Conservation (phyloP, 2,888 invertebrate genomes). For the Spisula subtruncata region DNA sequence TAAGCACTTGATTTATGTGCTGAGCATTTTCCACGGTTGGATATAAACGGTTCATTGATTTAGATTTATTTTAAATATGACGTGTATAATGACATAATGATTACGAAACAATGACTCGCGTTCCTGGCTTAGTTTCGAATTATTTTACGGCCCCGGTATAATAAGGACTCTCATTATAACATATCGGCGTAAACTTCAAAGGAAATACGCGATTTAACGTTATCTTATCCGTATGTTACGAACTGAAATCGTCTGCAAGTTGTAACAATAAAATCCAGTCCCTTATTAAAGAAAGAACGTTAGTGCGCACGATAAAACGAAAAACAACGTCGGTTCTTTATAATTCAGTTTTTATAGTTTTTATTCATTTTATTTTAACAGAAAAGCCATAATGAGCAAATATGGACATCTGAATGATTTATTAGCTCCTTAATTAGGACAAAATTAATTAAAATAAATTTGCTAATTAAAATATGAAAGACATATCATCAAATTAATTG, state of each 20-base stretch:
- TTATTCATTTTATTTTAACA: not conserved
- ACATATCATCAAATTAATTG: not conserved
- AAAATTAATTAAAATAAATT: conserved; percentile 18
- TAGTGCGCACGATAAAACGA: not conserved
- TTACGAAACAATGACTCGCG: not conserved
- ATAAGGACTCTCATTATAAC: not conserved
- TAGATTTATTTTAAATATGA: conserved; percentile 24
- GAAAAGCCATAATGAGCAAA: conserved; percentile 18
- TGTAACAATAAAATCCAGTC: not conserved
- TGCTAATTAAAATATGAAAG: conserved; percentile 5
- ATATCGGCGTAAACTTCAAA: not conserved
- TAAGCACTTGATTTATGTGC: not conserved
- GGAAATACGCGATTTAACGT: not conserved
- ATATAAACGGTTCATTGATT: conserved; percentile 31
- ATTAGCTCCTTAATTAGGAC: conserved; percentile 8
- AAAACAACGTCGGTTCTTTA: conserved; percentile 8
- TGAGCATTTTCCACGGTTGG: not conserved
- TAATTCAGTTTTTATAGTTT: conserved; percentile 1
- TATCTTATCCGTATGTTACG: conserved; percentile 2
- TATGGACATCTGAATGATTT: not conserved
- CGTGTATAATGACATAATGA: not conserved
- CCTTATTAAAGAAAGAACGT: not conserved
- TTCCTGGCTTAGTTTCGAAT: not conserved
- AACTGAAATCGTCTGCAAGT: not conserved
- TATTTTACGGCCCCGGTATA: not conserved